These are phyloP conservation scores for Cotesia vestalis DNA, from an alignment of 1,140 invertebrate species.

Conservation along the genomic window DNA sequence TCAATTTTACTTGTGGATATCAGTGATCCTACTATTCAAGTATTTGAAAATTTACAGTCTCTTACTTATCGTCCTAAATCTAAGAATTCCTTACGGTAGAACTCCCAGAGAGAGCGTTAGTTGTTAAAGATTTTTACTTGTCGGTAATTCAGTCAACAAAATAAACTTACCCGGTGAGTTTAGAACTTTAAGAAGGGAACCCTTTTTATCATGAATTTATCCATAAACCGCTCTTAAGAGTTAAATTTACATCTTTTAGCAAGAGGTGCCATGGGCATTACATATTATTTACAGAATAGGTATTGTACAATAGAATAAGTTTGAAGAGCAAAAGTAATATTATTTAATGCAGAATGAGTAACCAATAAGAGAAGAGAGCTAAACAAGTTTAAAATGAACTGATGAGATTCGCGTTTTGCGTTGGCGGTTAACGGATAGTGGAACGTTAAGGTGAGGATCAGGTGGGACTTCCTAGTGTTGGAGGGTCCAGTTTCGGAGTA, in stretches of 20 bases:
- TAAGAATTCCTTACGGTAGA: too few relatives aligned
- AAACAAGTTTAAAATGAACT: not conserved
- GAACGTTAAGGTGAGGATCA: not conserved
- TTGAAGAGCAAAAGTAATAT: not conserved
- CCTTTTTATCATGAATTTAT: too few relatives aligned
- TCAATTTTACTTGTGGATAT: too few relatives aligned
- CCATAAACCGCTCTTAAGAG: too few relatives aligned
- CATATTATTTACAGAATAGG: not conserved
- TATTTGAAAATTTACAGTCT: too few relatives aligned
- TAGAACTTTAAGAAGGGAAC: too few relatives aligned
- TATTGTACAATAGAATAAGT: not conserved
- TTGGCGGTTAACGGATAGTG: not conserved
- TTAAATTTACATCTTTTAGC: conserved; percentile 7
- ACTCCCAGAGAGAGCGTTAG: too few relatives aligned
- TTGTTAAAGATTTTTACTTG: too few relatives aligned
- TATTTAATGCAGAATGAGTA: not conserved
- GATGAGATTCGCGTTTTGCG: not conserved
- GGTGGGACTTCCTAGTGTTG: not conserved
- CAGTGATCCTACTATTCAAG: too few relatives aligned
- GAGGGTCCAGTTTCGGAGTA: conserved; percentile 10
- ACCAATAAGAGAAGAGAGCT: not conserved
- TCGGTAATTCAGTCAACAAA: too few relatives aligned
- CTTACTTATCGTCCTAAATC: too few relatives aligned
- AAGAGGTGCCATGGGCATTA: conserved; percentile 3
- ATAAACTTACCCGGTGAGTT: too few relatives aligned